These are phyloP conservation scores for Drosophila pegasa DNA, from an alignment of 2,888 invertebrate species.

Conservation along the genomic window DNA sequence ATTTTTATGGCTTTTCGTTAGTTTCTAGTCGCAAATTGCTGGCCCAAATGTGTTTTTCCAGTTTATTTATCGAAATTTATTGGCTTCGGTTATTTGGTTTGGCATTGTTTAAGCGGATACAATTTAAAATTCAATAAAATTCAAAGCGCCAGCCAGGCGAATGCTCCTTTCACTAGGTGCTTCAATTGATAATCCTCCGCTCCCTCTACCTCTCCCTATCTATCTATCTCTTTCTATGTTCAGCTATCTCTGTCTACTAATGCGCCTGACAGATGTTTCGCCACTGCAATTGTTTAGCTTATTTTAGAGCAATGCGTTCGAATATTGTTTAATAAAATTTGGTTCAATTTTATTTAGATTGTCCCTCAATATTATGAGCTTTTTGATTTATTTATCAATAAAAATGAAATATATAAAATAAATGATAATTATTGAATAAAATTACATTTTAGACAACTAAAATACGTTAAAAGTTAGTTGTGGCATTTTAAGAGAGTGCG, in stretches of 20 bases:
- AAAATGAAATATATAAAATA: too few species aligned
- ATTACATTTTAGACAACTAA: too few species aligned
- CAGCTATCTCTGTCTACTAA: neutral
- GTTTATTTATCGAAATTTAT: slow-evolving; percentile 69
- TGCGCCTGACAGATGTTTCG: slow-evolving; percentile 6
- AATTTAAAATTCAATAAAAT: slow-evolving; percentile 60
- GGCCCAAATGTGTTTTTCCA: slow-evolving; percentile 41
- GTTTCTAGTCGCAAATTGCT: slow-evolving; percentile 27
- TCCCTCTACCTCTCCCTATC: neutral
- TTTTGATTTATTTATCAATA: too few species aligned
- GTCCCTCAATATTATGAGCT: too few species aligned
- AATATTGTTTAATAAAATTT: neutral
- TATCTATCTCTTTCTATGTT: neutral
- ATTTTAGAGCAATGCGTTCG: neutral
- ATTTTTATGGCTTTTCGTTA: slow-evolving; percentile 64
- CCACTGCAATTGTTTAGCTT: neutral
- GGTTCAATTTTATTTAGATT: too few species aligned
- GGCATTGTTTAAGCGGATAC: slow-evolving; percentile 31
- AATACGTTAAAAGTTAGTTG: too few species aligned
- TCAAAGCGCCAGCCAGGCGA: slow-evolving; percentile 13
- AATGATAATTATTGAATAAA: too few species aligned
- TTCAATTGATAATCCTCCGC: slow-evolving; percentile 3
- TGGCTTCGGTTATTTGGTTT: slow-evolving; percentile 51
- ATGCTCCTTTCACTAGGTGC: slow-evolving; percentile 9
- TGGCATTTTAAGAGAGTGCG: too few species aligned